These are phyloP conservation scores for Phalanger gymnotis DNA, from an alignment of 2,797 vertebrate genomes.

Conservation along the genomic window DNA sequence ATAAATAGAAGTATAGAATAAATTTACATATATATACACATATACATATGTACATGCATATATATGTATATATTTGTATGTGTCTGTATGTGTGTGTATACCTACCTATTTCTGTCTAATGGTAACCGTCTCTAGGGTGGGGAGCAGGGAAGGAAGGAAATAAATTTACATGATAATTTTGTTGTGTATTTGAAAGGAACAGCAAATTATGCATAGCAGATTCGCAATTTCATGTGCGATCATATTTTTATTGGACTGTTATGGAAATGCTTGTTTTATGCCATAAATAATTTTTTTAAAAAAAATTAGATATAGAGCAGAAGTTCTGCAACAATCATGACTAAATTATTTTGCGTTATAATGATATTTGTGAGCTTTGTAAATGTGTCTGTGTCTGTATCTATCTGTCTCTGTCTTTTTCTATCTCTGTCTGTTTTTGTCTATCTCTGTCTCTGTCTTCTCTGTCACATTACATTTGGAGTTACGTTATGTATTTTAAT, in stretches of 20 bases:
- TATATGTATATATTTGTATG: too few relatives aligned
- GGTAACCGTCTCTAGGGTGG: neutral
- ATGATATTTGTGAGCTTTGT: too few relatives aligned
- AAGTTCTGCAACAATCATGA: too few relatives aligned
- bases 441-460: too few relatives aligned
- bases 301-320: neutral
- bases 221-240: neutral
- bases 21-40: neutral
- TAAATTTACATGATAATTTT: neutral
- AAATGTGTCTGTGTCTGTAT: too few relatives aligned
- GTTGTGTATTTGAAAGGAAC: neutral
- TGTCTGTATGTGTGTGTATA: too few relatives aligned
- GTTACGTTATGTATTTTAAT: neutral
- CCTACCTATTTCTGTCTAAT: neutral
- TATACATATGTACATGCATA: too few relatives aligned
- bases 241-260: neutral
- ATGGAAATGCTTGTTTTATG: neutral
- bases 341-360: too few relatives aligned
- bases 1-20: neutral
- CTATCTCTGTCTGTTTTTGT: too few relatives aligned
- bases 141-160: neutral
- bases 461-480: neutral
- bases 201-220: neutral
- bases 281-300: too few relatives aligned
- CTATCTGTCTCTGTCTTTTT: too few relatives aligned